Base-by-base conservation (phyloP, 1,140 invertebrate species). In the Galleria mellonella region DNA sequence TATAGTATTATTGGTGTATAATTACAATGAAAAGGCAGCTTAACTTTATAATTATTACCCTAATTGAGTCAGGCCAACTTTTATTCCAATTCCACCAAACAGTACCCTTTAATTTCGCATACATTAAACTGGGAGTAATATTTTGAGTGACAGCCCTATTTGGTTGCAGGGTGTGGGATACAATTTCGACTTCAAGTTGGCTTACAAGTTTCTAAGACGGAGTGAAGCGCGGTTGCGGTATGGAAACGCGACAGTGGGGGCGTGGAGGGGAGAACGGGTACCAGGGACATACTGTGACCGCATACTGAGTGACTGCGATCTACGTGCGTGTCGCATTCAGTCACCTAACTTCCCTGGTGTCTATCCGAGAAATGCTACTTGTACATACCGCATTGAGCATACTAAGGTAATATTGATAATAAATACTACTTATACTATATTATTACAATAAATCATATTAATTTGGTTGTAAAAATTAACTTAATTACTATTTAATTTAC, bases 281-380 rank as follows among this genome's bases (percentile, higher is more conserved):
- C 88, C 89, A 9, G 91, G 91, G 33, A 92, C 91, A 44, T 93
- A 94, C 72, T 95, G 94, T 78, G 93, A 94, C 77, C 88, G 93
- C 57, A 89, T 94, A 51, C 89, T 94, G 47, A 91, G 90, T 51
- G 90, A 91, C 61, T 93, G 91, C 61, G 89, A 91, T 53, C 87
- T 89, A 15, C 81, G 87, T 51, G 87, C 89, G 35, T 93, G 92
- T 73, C 89, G 92, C 17, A 90, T 95, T 28, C 93, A 95, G 83
- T 94, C 93, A 10, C 94, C 94, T 2, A 95, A 95, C 86, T 95
- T 94, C 82, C 94, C 94, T 8, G 94, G 94, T 11, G 91, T 95
- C 39, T 95, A 95, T 83, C 94, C 94, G 1, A 87, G 94, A 49
- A 95, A 95, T 77, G 90, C 94, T 37, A 94, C 93, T 43, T 96